Evolutionary conservation across 2,888 invertebrate genomes (phyloP).

Genomic region (Gandaritis pyraliata): DNA sequence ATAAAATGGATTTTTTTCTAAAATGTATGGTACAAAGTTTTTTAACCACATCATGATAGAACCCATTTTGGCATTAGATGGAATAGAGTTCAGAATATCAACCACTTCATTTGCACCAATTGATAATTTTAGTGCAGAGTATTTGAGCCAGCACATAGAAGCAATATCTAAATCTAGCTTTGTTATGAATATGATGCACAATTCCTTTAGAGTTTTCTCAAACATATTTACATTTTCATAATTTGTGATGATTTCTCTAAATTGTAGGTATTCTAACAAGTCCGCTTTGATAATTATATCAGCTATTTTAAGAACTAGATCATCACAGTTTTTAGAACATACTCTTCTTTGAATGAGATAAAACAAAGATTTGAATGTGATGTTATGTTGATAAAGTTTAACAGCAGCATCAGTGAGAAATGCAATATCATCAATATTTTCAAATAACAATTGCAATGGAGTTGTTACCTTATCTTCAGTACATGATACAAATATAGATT

Average conservation of each 20-base stretch:
- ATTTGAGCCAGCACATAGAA: conserved; percentile 78
- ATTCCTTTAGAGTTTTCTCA: conserved; percentile 61
- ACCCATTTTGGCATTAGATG: conserved; percentile 73
- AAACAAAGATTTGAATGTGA: conserved; percentile 63
- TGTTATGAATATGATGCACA: conserved; percentile 68
- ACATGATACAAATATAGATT: conserved; percentile 45
- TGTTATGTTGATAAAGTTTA: conserved; percentile 62
- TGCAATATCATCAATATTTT: conserved; percentile 62
- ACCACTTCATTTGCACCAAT: conserved; percentile 60
- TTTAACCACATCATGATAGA: conserved; percentile 76
- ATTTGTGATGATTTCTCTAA: conserved; percentile 59
- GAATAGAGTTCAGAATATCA: conserved; percentile 69
- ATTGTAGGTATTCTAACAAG: conserved; percentile 72
- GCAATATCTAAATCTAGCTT: conserved; percentile 76
- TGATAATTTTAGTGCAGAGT: conserved; percentile 61
- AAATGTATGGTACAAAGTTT: conserved; percentile 70
- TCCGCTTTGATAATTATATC: conserved; percentile 73
- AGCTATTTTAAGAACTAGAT: conserved; percentile 47
- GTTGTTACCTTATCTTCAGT: conserved; percentile 53
- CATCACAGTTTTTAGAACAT: conserved; percentile 50
- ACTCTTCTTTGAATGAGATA: conserved; percentile 68
- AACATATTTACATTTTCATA: conserved; percentile 66
- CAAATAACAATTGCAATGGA: conserved; percentile 61
- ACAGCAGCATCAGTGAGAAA: conserved; percentile 58
- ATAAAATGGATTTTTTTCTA: conserved; percentile 75